These are phyloP conservation scores for Sinhomidia bicolor DNA, from an alignment of 2,888 invertebrate genomes.

Conservation along the genomic window DNA sequence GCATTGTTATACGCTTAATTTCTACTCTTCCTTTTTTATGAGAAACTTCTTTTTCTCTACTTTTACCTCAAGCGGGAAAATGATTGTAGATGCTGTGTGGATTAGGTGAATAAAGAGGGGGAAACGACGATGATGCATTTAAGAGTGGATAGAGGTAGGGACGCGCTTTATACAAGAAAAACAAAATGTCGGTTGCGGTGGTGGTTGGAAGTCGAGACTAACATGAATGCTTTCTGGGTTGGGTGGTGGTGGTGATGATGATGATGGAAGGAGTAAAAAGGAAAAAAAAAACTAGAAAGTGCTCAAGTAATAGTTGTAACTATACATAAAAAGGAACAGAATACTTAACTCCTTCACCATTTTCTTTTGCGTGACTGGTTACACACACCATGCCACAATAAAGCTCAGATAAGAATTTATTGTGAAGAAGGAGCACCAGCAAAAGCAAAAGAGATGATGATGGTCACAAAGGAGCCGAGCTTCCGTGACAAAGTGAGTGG, in stretches of 20 bases:
- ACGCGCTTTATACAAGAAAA: neutral
- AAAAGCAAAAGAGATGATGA: conserved; percentile 30
- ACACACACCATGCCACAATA: conserved; percentile 27
- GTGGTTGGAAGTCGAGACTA: neutral
- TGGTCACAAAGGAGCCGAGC: conserved; percentile 57
- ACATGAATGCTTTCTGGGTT: neutral
- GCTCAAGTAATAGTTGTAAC: conserved; percentile 47
- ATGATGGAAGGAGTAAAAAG: conserved; percentile 30
- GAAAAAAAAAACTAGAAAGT: conserved; percentile 53
- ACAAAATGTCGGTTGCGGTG: too few relatives aligned
- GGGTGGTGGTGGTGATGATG: too few relatives aligned
- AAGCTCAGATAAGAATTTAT: conserved; percentile 33
- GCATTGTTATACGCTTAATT: conserved; percentile 66
- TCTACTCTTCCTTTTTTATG: conserved; percentile 58
- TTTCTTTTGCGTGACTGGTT: conserved; percentile 63
- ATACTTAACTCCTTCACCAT: conserved; percentile 57
- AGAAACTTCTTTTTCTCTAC: conserved; percentile 54
- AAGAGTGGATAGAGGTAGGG: neutral
- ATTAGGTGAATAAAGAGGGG: conserved; percentile 46
- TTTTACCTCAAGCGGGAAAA: conserved; percentile 19
- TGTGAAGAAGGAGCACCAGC: neutral
- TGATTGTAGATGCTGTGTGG: conserved; percentile 49
- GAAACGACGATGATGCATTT: neutral
- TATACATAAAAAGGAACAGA: conserved; percentile 33
- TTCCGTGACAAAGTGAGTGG: conserved; percentile 68